Evolutionary conservation across 2,888 invertebrate genomes (phyloP), one percentile per base, ranked within the genome.

Genomic region (Drosophila suboccidentalis): DNA sequence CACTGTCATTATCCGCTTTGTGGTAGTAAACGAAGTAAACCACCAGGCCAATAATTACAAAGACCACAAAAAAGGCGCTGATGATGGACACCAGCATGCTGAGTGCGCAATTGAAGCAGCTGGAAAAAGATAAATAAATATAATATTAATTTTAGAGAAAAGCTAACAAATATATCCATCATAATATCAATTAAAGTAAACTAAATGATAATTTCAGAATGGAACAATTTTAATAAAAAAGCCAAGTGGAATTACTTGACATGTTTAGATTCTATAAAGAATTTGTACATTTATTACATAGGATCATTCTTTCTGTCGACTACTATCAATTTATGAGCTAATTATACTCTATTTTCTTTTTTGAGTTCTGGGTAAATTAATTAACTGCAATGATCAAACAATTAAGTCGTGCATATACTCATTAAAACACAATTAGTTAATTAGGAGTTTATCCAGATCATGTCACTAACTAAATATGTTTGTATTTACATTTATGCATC

Each of bases 81-180:
- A 91, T 86, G n/a, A 91, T 78, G 5, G 91, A 91, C 19, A 91
- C 44, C 0, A 91, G 80, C 58, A 91, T 75, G 74, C 81, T 91
- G 6, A 91, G 78, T 22, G 91, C 91, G 60, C 91, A 91, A 59
- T 69, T 91, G 59, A 88, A 87, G 78, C 91, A 91, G 75, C 91
- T 91, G 71, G 43, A 53, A 43, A 6, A 39, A 29, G 13, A 22
- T 5, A 53, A 43, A 4, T 39, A 29, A 9, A 26, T 5, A 1
- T 29, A 17, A n/a, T 36, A 36, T 36, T 13, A 13, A 36, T n/a
- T n/a, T 36, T 19, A 22, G 22, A 15, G 11, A 19, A 29, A 29
- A 13, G 13, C 36, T 11, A 4, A 34, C 11, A 1, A 34, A 19
- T 19, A 19, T 19, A 13, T 11, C 3, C 1, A 4, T 13, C 11